phyloP scores from a whole-genome alignment of 2,113 vertebrate species.

The Ahaetulla prasina region DNA sequence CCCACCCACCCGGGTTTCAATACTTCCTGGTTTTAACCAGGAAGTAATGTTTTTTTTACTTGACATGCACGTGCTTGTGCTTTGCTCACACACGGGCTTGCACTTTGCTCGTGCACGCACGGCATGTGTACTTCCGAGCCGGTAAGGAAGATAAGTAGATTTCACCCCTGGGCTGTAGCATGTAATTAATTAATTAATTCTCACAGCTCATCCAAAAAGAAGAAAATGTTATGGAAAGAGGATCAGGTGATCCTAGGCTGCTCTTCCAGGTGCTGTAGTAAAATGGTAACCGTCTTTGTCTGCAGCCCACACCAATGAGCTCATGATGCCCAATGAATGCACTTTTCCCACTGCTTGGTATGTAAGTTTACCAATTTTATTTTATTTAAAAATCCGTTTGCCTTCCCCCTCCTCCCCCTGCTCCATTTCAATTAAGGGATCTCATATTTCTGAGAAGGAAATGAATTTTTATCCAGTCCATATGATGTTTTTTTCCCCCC shows the following conservation, averaged over 20 bases:
- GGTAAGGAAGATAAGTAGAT: no score
- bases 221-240: background rate
- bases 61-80: no score
- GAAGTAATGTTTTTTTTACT: no score
- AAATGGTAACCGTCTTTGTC: no score
- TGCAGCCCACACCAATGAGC: no score
- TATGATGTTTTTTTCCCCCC: conserved; percentile 16
- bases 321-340: background rate
- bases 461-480: conserved; percentile 34
- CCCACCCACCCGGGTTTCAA: no score
- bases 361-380: background rate
- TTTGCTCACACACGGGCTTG: no score
- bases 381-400: conserved; percentile 29
- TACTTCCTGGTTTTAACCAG: no score
- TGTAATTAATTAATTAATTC: no score
- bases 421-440: background rate
- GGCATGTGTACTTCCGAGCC: no score
- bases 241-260: background rate
- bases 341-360: background rate
- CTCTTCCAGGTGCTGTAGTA: background rate
- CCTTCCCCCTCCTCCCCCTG: background rate
- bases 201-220: rapidly evolving
- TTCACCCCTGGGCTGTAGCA: no score
- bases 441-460: conserved; percentile 39
- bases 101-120: no score